phyloP scores from a whole-genome alignment of 2,797 vertebrate genomes.

The Acipenser ruthenus region DNA sequence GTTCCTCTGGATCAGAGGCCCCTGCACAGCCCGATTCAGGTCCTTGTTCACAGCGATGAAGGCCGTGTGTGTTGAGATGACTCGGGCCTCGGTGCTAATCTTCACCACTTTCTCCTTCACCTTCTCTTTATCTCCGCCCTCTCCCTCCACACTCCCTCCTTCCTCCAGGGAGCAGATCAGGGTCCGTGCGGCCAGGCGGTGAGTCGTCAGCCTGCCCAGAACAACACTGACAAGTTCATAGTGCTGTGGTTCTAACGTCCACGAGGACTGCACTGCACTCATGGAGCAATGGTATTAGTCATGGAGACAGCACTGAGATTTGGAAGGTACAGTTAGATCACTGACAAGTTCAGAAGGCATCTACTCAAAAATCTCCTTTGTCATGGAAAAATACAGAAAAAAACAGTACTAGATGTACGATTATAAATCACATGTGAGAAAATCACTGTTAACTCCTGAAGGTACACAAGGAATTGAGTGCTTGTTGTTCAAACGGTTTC shows the following conservation, averaged over 20 bases:
- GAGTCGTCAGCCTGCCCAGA: constrained; percentile 31
- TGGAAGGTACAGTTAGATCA: neutral
- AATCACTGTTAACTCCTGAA: no score
- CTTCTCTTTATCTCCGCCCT: constrained; percentile 10
- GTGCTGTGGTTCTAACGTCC: neutral
- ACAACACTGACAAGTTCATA: neutral
- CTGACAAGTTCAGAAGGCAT: no score
- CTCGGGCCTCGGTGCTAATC: constrained; percentile 34
- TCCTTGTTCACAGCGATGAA: constrained; percentile 42
- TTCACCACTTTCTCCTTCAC: constrained; percentile 28
- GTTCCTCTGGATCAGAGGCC: constrained; percentile 19
- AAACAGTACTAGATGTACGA: no score
- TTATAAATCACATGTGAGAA: no score
- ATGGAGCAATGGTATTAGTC: neutral
- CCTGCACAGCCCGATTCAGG: constrained; percentile 22
- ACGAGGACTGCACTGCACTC: neutral
- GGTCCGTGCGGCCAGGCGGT: constrained; percentile 41
- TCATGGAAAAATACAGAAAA: no score
- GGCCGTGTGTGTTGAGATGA: constrained; percentile 41
- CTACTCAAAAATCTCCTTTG: neutral
- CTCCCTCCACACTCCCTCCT: constrained; percentile 8
- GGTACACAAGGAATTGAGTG: no score
- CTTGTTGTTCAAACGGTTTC: neutral
- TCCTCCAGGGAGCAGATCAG: constrained; percentile 32
- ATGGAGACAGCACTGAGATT: neutral